Conservation (phyloP, 2,888 invertebrate species). For the Carabus problematicus region DNA sequence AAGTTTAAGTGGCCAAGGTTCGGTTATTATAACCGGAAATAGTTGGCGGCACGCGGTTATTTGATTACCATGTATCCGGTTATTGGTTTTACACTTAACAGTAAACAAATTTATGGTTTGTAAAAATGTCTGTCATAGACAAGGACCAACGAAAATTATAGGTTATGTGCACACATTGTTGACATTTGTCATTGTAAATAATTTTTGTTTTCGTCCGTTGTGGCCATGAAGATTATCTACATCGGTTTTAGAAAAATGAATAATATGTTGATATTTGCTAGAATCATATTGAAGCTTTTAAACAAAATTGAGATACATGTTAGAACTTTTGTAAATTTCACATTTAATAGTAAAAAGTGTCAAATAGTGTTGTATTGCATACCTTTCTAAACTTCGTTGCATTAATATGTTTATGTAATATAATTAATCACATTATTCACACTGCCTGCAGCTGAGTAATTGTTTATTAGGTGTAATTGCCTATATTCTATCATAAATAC, state of each 20-base stretch:
- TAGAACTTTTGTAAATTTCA: no score
- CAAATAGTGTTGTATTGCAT: no score
- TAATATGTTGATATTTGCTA: not conserved
- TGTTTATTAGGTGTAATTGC: no score
- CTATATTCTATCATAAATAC: not conserved
- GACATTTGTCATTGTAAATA: no score
- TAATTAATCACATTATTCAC: no score
- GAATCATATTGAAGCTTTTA: not conserved
- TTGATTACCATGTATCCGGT: constrained; percentile 7
- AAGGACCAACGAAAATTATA: not conserved
- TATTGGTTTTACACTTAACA: not conserved
- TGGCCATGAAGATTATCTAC: not conserved
- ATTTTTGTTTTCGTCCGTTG: no score
- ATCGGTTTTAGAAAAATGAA: not conserved
- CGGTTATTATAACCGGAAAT: no score
- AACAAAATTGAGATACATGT: not conserved
- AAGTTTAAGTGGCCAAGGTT: constrained; percentile 7
- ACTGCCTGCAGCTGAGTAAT: no score
- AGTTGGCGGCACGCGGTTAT: not conserved
- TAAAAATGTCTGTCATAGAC: not conserved
- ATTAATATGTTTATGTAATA: no score
- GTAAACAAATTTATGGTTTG: not conserved
- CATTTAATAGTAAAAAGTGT: no score
- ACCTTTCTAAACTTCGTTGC: no score
- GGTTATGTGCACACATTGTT: not conserved